These are phyloP conservation scores for Chaetoderma sp. DNA, from an alignment of 2,888 invertebrate species.

Conservation along the genomic window DNA sequence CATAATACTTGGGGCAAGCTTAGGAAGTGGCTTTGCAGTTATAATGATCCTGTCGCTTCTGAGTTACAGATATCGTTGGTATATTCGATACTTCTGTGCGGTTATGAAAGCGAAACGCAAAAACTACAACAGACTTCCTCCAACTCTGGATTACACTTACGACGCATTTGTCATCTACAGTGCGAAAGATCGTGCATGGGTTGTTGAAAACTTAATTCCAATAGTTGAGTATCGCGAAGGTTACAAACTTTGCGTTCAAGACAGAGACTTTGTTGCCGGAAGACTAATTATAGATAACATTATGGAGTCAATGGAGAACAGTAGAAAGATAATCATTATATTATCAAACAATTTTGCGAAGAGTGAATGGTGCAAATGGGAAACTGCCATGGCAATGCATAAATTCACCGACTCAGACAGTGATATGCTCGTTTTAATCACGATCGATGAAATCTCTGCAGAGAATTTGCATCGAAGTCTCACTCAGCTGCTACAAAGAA, in stretches of 20 bases:
- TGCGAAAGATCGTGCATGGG: background rate
- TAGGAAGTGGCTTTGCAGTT: conserved; percentile 20
- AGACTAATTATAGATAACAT: conserved; percentile 80
- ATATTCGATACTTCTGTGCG: conserved; percentile 73
- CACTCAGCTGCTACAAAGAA: conserved; percentile 77
- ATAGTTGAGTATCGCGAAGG: background rate
- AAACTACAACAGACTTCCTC: conserved; percentile 75
- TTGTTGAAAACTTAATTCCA: background rate
- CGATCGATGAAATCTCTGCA: conserved; percentile 78
- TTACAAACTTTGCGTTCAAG: conserved; percentile 69
- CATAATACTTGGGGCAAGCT: background rate
- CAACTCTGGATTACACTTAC: conserved; percentile 70
- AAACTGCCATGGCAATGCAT: conserved; percentile 80
- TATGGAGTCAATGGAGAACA: conserved; percentile 78
- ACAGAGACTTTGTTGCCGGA: conserved; percentile 81
- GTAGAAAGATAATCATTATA: conserved; percentile 76
- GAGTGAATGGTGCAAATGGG: conserved; percentile 82
- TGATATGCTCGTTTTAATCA: conserved; percentile 77
- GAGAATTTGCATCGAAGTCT: conserved; percentile 74
- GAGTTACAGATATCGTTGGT: conserved; percentile 73
- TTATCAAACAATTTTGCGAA: conserved; percentile 76
- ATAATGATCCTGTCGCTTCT: conserved; percentile 39
- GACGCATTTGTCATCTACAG: conserved; percentile 1
- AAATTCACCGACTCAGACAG: conserved; percentile 66
- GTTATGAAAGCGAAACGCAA: conserved; percentile 71